Percentiles rank a stretch among this genome's conserved stretches.
Conservation (phyloP, 2,113 vertebrate genomes). For the Lonchura striata region DNA sequence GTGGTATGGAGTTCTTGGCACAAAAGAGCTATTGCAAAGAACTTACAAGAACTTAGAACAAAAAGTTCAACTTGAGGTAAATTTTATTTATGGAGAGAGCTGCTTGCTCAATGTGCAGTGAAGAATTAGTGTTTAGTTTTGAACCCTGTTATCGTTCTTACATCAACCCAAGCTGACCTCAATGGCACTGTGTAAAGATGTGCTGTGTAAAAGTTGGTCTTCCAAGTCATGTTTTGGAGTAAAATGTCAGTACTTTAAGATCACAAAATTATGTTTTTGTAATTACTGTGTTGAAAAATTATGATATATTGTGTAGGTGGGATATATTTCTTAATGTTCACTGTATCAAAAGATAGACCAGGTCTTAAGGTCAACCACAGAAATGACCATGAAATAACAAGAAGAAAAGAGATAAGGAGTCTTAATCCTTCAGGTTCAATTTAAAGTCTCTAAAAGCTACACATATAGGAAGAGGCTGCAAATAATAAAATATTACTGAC, state of each 20-base stretch:
- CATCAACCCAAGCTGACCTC: not conserved
- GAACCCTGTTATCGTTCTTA: not conserved
- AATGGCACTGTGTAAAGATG: not conserved
- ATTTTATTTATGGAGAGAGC: not conserved
- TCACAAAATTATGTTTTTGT: not conserved
- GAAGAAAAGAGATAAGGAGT: not conserved
- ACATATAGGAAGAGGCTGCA: not conserved
- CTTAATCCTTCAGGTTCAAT: not conserved
- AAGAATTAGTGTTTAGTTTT: not conserved
- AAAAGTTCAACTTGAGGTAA: constrained; percentile 96
- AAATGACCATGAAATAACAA: not conserved
- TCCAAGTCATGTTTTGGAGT: not conserved
- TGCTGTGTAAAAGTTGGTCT: not conserved
- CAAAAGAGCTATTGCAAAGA: constrained; percentile 93
- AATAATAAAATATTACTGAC: not conserved
- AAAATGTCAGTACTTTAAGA: not conserved
- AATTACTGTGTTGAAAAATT: not conserved
- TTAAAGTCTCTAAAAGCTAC: not conserved
- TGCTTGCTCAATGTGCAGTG: not conserved
- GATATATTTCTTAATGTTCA: not conserved
- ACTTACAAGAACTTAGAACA: constrained; percentile 98
- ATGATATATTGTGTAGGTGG: not conserved
- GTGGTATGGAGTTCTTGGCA: constrained; percentile 98
- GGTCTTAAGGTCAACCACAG: not conserved
- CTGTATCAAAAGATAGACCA: not conserved